These are phyloP conservation scores for Cheirogaleus medius DNA, from an alignment of 2,113 vertebrate genomes.

Conservation along the genomic window DNA sequence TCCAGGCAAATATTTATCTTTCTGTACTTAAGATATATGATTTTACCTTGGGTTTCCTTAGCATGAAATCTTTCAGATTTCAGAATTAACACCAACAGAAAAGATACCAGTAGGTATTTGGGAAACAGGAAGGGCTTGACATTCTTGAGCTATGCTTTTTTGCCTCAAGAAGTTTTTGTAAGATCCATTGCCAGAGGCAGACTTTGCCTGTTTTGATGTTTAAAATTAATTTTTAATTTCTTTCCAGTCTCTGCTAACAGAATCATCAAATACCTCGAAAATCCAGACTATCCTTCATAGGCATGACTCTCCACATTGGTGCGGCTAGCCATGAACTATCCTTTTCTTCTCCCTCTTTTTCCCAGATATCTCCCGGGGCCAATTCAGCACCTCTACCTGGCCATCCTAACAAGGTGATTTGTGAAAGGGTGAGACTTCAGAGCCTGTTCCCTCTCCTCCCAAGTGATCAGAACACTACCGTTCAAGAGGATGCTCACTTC, in stretches of 20 bases:
- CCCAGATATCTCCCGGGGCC: slow-evolving; percentile 81
- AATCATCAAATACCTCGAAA: slow-evolving; percentile 58
- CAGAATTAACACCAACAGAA: neutral
- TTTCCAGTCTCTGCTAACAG: slow-evolving; percentile 53
- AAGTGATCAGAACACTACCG: slow-evolving; percentile 81
- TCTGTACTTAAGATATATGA: neutral
- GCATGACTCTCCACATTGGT: slow-evolving; percentile 73
- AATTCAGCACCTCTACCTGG: slow-evolving; percentile 80
- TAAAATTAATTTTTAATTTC: slow-evolving; percentile 53
- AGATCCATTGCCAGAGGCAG: slow-evolving; percentile 10
- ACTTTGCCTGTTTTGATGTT: slow-evolving; percentile 59
- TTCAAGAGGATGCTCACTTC: slow-evolving; percentile 82
- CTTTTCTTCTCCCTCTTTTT: slow-evolving; percentile 84
- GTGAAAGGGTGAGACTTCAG: slow-evolving; percentile 83
- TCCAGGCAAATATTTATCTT: neutral
- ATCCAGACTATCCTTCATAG: slow-evolving; percentile 65
- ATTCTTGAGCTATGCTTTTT: slow-evolving; percentile 45
- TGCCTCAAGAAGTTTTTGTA: neutral
- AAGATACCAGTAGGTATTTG: neutral
- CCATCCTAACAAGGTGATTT: slow-evolving; percentile 83
- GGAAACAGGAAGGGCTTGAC: neutral
- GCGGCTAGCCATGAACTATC: slow-evolving; percentile 80
- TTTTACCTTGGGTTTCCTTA: slow-evolving; percentile 45
- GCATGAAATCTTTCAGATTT: slow-evolving; percentile 44
- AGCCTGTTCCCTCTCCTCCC: slow-evolving; percentile 82